These are phyloP conservation scores for Drosophila burlai DNA, from an alignment of 1,140 invertebrate genomes.

Conservation along the genomic window DNA sequence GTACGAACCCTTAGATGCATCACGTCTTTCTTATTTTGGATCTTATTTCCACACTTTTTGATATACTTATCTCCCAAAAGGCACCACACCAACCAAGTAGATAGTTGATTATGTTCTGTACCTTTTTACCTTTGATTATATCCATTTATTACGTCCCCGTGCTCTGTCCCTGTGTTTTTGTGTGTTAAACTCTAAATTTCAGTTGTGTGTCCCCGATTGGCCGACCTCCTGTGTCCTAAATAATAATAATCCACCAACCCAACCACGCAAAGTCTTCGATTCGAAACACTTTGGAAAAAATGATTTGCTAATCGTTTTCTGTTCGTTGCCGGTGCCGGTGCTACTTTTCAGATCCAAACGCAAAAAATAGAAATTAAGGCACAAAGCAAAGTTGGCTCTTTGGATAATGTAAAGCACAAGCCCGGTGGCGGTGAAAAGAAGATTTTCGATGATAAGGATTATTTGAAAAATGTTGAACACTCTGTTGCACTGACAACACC, in stretches of 20 bases:
- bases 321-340: constrained; percentile 80
- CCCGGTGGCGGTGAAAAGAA: constrained; percentile 97
- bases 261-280: constrained; percentile 19
- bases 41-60: constrained; percentile 43
- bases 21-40: constrained; percentile 30
- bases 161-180: constrained; percentile 36
- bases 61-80: background rate
- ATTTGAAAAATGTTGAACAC: constrained; percentile 89
- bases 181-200: constrained; percentile 58
- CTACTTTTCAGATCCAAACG: constrained; percentile 91
- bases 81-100: constrained; percentile 36
- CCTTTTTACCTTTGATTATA: constrained; percentile 1
- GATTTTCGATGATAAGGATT: constrained; percentile 97
- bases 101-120: constrained; percentile 15
- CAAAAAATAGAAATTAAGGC: constrained; percentile 94
- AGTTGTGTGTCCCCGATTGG: constrained; percentile 60
- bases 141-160: constrained; percentile 48
- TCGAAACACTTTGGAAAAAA: constrained; percentile 28
- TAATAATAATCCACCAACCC: constrained; percentile 34
- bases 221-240: constrained; percentile 43
- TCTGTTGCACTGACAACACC: constrained; percentile 84
- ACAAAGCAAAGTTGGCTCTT: constrained; percentile 94
- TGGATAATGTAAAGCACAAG: constrained; percentile 97
- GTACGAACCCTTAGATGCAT: constrained; percentile 38
- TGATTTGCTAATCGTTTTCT: constrained; percentile 74